Evolutionary conservation across 2,113 vertebrate genomes (phyloP), one percentile per base, ranked within the genome.

Genomic region (Macquaria australasica): DNA sequence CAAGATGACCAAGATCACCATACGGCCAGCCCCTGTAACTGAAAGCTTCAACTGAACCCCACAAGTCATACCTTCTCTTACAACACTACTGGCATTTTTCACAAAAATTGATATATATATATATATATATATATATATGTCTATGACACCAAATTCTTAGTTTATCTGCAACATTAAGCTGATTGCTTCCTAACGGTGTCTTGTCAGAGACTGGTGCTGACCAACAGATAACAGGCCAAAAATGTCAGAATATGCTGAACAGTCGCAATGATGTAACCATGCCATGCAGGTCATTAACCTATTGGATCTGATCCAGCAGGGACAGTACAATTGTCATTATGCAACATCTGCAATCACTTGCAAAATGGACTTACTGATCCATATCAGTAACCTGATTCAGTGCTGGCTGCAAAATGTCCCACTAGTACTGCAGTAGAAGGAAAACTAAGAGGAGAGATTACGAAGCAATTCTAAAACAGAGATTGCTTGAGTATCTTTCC

Each of bases 1-100:
- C 39, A 98, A 97, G 92, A 96, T 94, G 88, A 98, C 97, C 82
- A 98, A 97, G 85, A 90, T 96, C 92, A 81, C 88, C 56, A 39
- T 96, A 74, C 92, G 85, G 43, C 94, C 86, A 20, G 89, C 41
- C 8, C 41, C 53, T 10, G 8, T 75, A 9, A 45, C 64, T 23
- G 28, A 77, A 14, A 70, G 23, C 73, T 71, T 87, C 45, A 87
- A 91, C 73, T 95, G 89, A 95, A 80, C 16, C 31, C 39, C 25
- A 43, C 55, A 58, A 16, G 14, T 8, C 58, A 53, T 31, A 37
- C 2, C 8, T 25, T 48, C 16, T 63, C 21, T 41, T 21, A 69
- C 8, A 81, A 75, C 21, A 82, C 45, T 16, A 53, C 6, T 79
- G 48, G 18, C 59, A 51, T 60, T 55, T 66, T 85, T 56, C 28